Base-by-base conservation (phyloP, 2,888 invertebrate genomes). In the Gastracanthus pulcherrimus region DNA sequence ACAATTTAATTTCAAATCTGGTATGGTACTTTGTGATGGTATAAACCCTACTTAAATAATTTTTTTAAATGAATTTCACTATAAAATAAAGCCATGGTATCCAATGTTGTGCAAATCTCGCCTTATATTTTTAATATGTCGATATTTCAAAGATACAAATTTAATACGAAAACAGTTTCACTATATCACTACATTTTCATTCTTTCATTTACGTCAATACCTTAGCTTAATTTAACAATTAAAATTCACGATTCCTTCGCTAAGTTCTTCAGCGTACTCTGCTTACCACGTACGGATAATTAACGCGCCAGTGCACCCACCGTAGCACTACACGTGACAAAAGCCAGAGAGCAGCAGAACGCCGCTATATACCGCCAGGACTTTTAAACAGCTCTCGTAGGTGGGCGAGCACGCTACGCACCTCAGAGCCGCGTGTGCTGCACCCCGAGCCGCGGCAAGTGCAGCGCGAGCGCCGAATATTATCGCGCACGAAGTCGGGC, bases 391-490 rank as follows among this genome's bases (percentile, higher is more conserved):
- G 19, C 51, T 13, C 11, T 7, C 3, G 16, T 31, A 2, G 16
- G 16, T 41, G 38, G 23, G 29, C 16, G 67, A 67, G 13, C 26
- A 13, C 23, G 9, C 26, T n/a, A 34, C 62, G 62, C 13, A 5
- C 34, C 60, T 31, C 60, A 7, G 62, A 62, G 62, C 26, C 19
- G 1, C 31, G 38, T 16, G 4, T 7, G 29, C 31, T 48, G 26
- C 45, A 36, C 16, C 2, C 45, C 3, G 11, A 4, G 31, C 60
- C 2, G 45, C 48, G 38, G 26, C 64, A 64, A 51, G 76, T 36
- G 55, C 11, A 7, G 13, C 3, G 31, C 55, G 26, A 5, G 38
- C 45, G 60, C 51, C 70, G 70, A 70, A 77, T 70, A 77, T 77
- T 77, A 77, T 62, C 48, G 60, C 51, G 48, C 62, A 2, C 34